phyloP scores from a whole-genome alignment of 2,113 vertebrate species.

The Hippoglossus stenolepis region DNA sequence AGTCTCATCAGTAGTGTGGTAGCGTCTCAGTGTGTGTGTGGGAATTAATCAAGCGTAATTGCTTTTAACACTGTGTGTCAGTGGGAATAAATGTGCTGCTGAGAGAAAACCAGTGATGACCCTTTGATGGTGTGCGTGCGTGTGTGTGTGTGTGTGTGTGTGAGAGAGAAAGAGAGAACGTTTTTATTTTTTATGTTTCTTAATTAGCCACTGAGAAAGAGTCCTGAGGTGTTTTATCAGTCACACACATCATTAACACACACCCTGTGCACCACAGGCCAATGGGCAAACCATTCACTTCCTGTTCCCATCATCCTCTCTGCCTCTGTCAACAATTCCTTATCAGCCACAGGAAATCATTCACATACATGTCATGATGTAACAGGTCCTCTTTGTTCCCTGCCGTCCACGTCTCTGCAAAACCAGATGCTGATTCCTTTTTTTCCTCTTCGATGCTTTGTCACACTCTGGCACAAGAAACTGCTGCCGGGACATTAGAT shows the following conservation, averaged over 20 bases:
- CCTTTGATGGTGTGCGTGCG: conserved; percentile 10
- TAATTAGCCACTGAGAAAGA: conserved; percentile 40
- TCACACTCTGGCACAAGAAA: not conserved
- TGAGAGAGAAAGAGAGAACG: not conserved
- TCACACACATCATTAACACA: conserved; percentile 23
- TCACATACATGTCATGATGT: conserved; percentile 19
- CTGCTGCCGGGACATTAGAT: not conserved
- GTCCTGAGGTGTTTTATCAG: conserved; percentile 33
- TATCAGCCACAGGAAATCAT: conserved; percentile 47
- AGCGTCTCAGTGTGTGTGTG: conserved; percentile 1
- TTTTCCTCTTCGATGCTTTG: not conserved
- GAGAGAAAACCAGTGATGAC: conserved; percentile 34
- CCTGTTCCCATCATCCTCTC: conserved; percentile 62
- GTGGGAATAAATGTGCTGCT: conserved; percentile 25
- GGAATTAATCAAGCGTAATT: conserved; percentile 51
- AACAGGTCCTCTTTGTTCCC: not conserved
- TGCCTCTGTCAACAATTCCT: conserved; percentile 56
- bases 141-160: conserved; percentile 2
- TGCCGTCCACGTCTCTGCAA: conserved; percentile 6
- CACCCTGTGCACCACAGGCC: conserved; percentile 37
- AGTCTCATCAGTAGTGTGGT: conserved; percentile 22
- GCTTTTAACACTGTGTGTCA: conserved; percentile 29
- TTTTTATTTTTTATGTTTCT: not conserved
- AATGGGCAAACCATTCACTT: conserved; percentile 55
- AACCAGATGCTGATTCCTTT: not conserved